phyloP scores from a whole-genome alignment of 1,140 invertebrate species.

The Temnothorax longispinosus region DNA sequence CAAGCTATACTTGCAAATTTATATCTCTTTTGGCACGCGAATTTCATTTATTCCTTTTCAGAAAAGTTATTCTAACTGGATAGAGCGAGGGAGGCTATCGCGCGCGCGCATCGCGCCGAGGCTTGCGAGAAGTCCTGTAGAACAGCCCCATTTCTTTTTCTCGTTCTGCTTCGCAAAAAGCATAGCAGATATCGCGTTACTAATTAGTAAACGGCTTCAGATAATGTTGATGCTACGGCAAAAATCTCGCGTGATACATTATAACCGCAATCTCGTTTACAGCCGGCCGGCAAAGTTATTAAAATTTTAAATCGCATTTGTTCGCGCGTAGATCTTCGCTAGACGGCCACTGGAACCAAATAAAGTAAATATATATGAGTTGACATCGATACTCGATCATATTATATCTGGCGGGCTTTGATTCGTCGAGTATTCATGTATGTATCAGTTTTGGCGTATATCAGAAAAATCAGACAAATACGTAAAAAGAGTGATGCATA shows the following conservation, averaged over 20 bases:
- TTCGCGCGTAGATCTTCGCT: conserved; percentile 39
- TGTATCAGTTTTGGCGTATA: neutral
- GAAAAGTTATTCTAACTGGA: neutral
- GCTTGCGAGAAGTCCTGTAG: conserved; percentile 73
- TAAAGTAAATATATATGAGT: neutral
- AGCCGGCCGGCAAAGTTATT: conserved; percentile 24
- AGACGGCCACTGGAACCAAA: neutral
- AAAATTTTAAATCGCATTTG: conserved; percentile 68
- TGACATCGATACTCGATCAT: conserved; percentile 18
- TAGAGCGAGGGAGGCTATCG: neutral
- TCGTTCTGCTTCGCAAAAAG: conserved; percentile 77
- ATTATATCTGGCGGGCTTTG: neutral
- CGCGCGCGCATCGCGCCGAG: conserved; percentile 64
- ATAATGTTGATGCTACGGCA: conserved; percentile 70
- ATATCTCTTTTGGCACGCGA: conserved; percentile 15
- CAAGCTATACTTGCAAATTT: neutral
- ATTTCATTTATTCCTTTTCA: conserved; percentile 11
- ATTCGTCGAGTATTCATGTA: conserved; percentile 3
- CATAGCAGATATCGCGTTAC: conserved; percentile 80
- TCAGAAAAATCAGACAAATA: conserved; percentile 33
- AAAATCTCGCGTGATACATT: conserved; percentile 73
- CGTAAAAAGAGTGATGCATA: conserved; percentile 26
- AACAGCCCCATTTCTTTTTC: conserved; percentile 78
- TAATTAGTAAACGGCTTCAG: conserved; percentile 81
- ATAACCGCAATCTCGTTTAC: conserved; percentile 64